Percentiles rank a stretch among this genome's conserved stretches.
Conservation (phyloP, 2,113 vertebrate species). For the Meriones unguiculatus region DNA sequence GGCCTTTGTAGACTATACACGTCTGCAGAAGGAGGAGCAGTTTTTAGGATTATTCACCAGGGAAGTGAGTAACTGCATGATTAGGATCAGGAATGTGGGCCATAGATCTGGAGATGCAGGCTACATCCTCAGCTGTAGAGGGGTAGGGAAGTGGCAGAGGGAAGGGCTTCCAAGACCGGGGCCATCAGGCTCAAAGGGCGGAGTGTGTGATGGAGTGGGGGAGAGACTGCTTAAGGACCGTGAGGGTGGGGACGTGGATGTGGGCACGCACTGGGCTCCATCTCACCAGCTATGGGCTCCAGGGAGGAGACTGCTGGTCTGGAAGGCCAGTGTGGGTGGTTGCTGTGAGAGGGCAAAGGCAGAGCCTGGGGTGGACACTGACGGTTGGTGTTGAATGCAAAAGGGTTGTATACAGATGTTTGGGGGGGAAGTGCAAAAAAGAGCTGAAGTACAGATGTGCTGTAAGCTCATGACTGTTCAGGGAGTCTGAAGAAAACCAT, state of each 20-base stretch:
- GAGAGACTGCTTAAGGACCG: neutral
- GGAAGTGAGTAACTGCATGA: neutral
- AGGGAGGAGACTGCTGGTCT: neutral
- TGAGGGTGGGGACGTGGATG: neutral
- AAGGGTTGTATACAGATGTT: accelerated
- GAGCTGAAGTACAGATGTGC: accelerated
- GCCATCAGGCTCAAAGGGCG: constrained; percentile 11
- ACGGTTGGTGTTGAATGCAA: no score
- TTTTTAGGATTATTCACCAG: neutral
- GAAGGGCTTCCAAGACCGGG: neutral
- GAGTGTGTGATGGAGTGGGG: neutral
- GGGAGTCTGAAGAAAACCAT: neutral
- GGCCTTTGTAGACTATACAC: neutral
- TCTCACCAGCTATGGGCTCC: neutral
- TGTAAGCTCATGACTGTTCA: accelerated
- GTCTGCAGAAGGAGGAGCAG: neutral
- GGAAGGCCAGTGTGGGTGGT: neutral
- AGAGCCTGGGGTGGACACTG: neutral
- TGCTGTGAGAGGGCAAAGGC: neutral
- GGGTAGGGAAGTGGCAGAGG: accelerated
- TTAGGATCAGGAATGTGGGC: neutral
- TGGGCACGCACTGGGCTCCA: neutral
- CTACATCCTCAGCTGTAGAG: accelerated
- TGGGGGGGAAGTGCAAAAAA: accelerated
- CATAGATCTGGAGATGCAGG: neutral